phyloP scores from a whole-genome alignment of 2,888 invertebrate genomes.

The Ellobium chinense region DNA sequence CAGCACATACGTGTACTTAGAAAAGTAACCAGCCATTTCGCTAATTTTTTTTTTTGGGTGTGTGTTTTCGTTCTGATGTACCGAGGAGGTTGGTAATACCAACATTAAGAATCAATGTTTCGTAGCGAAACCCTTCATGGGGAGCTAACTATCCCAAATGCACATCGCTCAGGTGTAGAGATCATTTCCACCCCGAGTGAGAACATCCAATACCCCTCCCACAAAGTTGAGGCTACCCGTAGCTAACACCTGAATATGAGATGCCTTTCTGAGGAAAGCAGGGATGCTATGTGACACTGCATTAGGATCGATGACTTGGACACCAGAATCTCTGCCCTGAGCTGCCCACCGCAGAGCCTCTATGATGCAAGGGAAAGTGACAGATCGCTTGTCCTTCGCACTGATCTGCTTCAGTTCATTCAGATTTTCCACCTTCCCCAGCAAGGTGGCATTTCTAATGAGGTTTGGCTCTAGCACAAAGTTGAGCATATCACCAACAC shows the following conservation, averaged over 20 bases:
- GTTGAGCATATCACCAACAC: slow-evolving; percentile 26
- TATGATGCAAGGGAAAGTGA: slow-evolving; percentile 29
- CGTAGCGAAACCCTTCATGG: too few relatives aligned
- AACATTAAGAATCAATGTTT: too few relatives aligned
- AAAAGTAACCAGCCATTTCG: too few relatives aligned
- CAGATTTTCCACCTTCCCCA: slow-evolving; percentile 8
- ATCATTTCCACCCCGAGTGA: slow-evolving; percentile 50
- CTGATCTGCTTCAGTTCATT: slow-evolving; percentile 1
- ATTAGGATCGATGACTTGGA: neutral
- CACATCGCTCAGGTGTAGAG: slow-evolving; percentile 6
- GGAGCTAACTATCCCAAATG: too few relatives aligned
- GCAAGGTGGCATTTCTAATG: slow-evolving; percentile 18
- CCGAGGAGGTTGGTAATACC: too few relatives aligned
- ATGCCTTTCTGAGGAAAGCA: slow-evolving; percentile 79
- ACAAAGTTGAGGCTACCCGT: slow-evolving; percentile 93
- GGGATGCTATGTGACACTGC: slow-evolving; percentile 20
- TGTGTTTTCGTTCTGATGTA: too few relatives aligned
- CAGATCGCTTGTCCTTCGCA: neutral
- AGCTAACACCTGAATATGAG: slow-evolving; percentile 84
- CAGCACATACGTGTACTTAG: too few relatives aligned
- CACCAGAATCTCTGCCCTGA: slow-evolving; percentile 9
- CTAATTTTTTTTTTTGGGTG: too few relatives aligned
- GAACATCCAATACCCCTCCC: slow-evolving; percentile 84
- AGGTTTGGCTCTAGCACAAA: slow-evolving; percentile 30
- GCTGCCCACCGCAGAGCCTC: slow-evolving; percentile 26